Conservation (phyloP, 2,888 invertebrate genomes). For the Pyrgus malvae region DNA sequence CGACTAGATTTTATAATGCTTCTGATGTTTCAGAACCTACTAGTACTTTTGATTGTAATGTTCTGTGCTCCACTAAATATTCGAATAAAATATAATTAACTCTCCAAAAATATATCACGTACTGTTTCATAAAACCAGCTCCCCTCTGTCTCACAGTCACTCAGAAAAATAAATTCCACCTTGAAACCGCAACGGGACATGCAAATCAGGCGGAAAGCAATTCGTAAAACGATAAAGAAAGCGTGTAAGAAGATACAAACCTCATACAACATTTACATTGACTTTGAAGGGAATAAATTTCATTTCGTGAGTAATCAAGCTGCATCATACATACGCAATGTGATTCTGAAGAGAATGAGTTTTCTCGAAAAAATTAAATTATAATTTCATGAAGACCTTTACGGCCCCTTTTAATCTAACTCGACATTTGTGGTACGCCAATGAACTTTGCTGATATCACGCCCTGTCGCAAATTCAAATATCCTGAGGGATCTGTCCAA, state of each 20-base stretch:
- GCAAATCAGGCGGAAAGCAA: constrained; percentile 13
- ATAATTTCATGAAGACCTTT: constrained; percentile 73
- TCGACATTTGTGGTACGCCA: constrained; percentile 26
- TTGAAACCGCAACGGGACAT: constrained; percentile 11
- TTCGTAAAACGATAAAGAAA: constrained; percentile 16
- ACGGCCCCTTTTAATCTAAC: constrained; percentile 61
- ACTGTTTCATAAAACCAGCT: not conserved
- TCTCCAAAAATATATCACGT: too few relatives aligned
- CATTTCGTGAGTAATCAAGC: constrained; percentile 40
- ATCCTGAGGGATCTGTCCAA: constrained; percentile 31
- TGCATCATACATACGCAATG: constrained; percentile 51
- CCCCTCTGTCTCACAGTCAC: not conserved
- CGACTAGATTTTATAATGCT: too few relatives aligned
- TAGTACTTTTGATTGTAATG: too few relatives aligned
- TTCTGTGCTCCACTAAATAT: too few relatives aligned
- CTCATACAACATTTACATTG: constrained; percentile 27
- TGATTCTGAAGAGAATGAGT: constrained; percentile 46
- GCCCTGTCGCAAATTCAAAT: constrained; percentile 48
- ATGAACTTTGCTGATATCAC: constrained; percentile 51
- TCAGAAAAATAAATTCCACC: constrained; percentile 2
- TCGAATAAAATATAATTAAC: too few relatives aligned
- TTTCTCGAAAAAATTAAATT: constrained; percentile 67
- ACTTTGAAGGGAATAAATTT: constrained; percentile 38
- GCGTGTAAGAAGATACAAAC: constrained; percentile 1
- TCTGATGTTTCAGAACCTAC: too few relatives aligned